A percentile compares a stretch with the other conserved stretches of the same genome.
phyloP scores from a whole-genome alignment of 1,140 invertebrate species.

The Rhagoletis pomonella region DNA sequence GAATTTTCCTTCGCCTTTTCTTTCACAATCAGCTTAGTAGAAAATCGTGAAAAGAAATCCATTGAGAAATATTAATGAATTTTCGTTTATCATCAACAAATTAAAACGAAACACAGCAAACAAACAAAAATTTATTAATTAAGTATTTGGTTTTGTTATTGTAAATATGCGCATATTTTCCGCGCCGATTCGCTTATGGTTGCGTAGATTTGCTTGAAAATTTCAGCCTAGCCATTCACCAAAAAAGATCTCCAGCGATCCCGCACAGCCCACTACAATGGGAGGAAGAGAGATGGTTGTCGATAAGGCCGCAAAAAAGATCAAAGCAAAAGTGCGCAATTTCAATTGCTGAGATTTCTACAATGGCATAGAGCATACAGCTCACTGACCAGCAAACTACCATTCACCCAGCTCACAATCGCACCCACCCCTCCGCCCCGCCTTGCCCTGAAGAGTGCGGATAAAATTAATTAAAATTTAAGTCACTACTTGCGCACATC shows the following conservation, averaged over 20 bases:
- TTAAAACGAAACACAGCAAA: neutral
- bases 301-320: conserved; percentile 13
- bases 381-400: neutral
- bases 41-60: neutral
- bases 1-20: neutral
- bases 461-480: conserved; percentile 54
- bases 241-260: neutral
- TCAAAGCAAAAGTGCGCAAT: conserved; percentile 42
- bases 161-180: conserved; percentile 13
- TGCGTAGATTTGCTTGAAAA: conserved; percentile 51
- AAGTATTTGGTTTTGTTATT: neutral
- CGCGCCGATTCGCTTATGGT: conserved; percentile 48
- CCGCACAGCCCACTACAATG: neutral
- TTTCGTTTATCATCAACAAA: conserved; percentile 18
- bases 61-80: neutral
- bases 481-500: conserved; percentile 44
- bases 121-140: conserved; percentile 23
- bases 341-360: conserved; percentile 31
- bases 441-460: conserved; percentile 20
- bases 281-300: neutral
- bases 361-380: neutral
- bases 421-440: too few relatives aligned
- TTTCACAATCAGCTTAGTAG: too few relatives aligned
- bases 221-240: neutral
- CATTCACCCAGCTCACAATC: neutral